These are phyloP conservation scores for Thunnus maccoyii DNA, from an alignment of 2,113 vertebrate species.

Conservation along the genomic window DNA sequence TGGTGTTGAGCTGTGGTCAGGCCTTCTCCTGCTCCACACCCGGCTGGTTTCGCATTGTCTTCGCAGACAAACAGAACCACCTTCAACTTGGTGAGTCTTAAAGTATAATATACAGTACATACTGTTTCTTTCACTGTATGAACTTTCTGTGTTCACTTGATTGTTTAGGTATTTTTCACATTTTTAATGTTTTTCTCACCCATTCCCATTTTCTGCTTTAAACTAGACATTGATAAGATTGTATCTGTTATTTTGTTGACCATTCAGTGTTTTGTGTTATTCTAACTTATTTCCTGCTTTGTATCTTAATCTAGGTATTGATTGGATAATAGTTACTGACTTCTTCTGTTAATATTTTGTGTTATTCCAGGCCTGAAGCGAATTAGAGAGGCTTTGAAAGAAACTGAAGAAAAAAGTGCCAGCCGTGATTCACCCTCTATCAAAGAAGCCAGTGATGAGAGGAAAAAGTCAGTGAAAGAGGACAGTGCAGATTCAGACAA, in stretches of 20 bases:
- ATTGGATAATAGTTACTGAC: conserved; percentile 18
- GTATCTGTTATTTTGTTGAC: neutral
- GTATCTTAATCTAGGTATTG: neutral
- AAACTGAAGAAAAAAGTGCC: conserved; percentile 70
- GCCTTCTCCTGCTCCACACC: conserved; percentile 91
- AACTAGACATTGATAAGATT: conserved; percentile 4
- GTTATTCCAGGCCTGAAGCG: conserved; percentile 89
- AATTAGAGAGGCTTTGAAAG: conserved; percentile 87
- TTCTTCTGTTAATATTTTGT: conserved; percentile 27
- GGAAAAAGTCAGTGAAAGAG: conserved; percentile 70
- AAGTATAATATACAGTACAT: too few species aligned
- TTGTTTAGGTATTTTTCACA: neutral
- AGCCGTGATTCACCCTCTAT: conserved; percentile 46
- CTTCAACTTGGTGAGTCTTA: conserved; percentile 89
- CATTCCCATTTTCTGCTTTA: neutral
- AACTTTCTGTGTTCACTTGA: too few species aligned
- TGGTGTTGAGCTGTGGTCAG: conserved; percentile 91
- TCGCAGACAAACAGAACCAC: conserved; percentile 87
- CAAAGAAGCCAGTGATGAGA: conserved; percentile 48
- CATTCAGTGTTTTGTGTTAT: neutral
- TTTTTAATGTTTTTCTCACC: neutral
- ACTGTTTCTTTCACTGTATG: neutral
- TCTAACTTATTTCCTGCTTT: neutral
- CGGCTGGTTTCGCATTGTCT: conserved; percentile 96
- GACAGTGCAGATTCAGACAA: conserved; percentile 71